Conservation (phyloP, 30 jellyfish, hydroid and myxozoan species). For the Catostylus mosaicus region DNA sequence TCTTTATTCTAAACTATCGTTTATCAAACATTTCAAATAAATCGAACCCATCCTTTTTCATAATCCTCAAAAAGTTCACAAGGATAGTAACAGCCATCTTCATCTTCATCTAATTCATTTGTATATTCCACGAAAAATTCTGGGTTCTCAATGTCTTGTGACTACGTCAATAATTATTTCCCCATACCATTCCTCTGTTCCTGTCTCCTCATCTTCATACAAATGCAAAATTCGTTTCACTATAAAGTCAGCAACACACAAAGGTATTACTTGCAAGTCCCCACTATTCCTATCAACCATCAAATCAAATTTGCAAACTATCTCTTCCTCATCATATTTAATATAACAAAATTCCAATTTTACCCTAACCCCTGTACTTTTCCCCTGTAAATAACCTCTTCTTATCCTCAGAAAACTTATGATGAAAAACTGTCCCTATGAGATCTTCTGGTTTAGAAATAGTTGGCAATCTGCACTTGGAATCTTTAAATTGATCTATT, state of each 20-base stretch:
- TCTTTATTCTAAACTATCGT: too few species aligned
- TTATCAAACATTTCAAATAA: background rate
- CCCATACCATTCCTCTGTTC: constrained; percentile 9
- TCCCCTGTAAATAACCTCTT: background rate
- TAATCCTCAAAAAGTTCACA: constrained; percentile 7
- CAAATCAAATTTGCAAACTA: constrained; percentile 6
- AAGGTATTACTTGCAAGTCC: background rate
- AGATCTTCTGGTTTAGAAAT: constrained; percentile 1
- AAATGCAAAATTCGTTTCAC: background rate
- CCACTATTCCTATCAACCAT: constrained; percentile 12
- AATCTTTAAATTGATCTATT: background rate
- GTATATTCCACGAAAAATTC: background rate
- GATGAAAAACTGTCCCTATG: background rate
- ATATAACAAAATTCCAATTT: background rate
- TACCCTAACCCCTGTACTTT: background rate
- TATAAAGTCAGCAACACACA: constrained; percentile 4
- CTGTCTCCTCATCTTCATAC: constrained; percentile 13
- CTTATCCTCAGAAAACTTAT: background rate
- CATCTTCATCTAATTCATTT: background rate
- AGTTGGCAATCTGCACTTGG: background rate
- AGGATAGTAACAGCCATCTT: background rate
- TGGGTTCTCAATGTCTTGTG: constrained; percentile 9
- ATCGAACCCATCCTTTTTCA: background rate
- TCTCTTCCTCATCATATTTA: constrained; percentile 1
- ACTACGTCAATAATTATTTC: background rate